Evolutionary conservation across 2,113 vertebrate species (phyloP).

Genomic region (Numenius arquata): DNA sequence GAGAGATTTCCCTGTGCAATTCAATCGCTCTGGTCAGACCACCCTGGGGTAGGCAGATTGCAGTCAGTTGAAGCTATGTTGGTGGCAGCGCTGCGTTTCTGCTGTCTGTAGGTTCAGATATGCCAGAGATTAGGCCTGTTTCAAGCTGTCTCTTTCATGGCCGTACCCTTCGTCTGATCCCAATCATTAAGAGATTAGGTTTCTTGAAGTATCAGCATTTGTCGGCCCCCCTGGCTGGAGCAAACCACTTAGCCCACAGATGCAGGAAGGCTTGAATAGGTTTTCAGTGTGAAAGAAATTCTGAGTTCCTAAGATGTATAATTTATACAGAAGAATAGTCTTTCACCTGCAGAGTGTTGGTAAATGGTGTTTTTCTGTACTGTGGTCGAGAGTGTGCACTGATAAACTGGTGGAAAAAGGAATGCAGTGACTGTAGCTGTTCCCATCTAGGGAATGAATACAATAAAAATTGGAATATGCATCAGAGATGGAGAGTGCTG

Average conservation of each 20-base stretch:
- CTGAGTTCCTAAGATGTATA: slow-evolving; percentile 30
- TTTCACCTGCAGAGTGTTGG: not conserved
- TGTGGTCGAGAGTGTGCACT: not conserved
- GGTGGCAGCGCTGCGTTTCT: not conserved
- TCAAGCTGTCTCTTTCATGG: slow-evolving; percentile 56
- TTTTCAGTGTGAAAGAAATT: slow-evolving; percentile 53
- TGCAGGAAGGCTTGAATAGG: slow-evolving; percentile 25
- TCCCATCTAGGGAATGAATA: not conserved
- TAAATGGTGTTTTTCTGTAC: not conserved
- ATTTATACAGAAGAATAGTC: not conserved
- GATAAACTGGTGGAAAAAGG: not conserved
- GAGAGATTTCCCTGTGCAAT: not conserved
- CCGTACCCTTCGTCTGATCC: slow-evolving; percentile 48
- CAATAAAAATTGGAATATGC: not conserved
- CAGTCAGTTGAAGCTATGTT: not conserved
- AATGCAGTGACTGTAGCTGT: not conserved
- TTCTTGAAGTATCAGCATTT: slow-evolving; percentile 72
- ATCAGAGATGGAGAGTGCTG: not conserved
- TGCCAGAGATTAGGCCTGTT: slow-evolving; percentile 55
- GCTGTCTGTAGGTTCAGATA: slow-evolving; percentile 25
- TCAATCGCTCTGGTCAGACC: not conserved
- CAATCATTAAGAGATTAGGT: slow-evolving; percentile 76
- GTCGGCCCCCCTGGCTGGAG: not conserved
- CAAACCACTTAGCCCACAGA: slow-evolving; percentile 27
- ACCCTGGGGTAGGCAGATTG: not conserved